Percentiles rank a stretch among this genome's conserved stretches.
phyloP scores from a whole-genome alignment of 1,140 invertebrate genomes.

The Drosophila pandora region DNA sequence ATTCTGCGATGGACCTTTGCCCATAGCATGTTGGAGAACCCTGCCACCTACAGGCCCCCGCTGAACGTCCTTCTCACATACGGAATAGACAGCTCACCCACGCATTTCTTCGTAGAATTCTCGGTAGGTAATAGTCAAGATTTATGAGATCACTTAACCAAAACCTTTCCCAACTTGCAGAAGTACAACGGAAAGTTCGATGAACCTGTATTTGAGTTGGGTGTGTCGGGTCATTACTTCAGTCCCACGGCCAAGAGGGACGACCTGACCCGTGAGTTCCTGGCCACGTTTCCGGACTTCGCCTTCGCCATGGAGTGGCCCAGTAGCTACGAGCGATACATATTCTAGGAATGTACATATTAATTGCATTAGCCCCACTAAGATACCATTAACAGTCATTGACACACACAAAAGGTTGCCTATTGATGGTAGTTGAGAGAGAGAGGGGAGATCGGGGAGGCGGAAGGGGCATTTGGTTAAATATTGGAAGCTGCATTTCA shows the following conservation, averaged over 20 bases:
- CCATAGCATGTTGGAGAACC: conserved; percentile 81
- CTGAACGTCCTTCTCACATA: conserved; percentile 84
- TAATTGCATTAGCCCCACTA: not conserved
- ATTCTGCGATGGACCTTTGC: conserved; percentile 86
- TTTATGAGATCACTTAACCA: not conserved
- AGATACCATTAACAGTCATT: conserved; percentile 11
- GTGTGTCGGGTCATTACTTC: conserved; percentile 43
- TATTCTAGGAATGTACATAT: conserved; percentile 39
- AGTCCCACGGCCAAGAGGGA: conserved; percentile 37
- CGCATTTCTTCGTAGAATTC: conserved; percentile 82
- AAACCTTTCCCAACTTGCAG: conserved; percentile 69
- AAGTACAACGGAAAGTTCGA: conserved; percentile 82
- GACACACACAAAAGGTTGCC: conserved; percentile 11
- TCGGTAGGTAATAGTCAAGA: conserved; percentile 22
- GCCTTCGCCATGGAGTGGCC: conserved; percentile 49
- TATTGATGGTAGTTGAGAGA: too few relatives aligned
- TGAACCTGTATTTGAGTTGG: conserved; percentile 55
- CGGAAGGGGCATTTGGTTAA: conserved; percentile 19
- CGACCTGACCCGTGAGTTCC: conserved; percentile 12
- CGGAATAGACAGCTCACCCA: conserved; percentile 42
- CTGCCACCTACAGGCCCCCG: conserved; percentile 20
- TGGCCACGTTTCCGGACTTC: conserved; percentile 35
- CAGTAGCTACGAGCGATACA: conserved; percentile 46
- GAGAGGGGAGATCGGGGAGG: conserved; percentile 9
- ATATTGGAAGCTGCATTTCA: conserved; percentile 53